phyloP scores from a whole-genome alignment of 2,113 vertebrate species.

The Pteropus alecto region DNA sequence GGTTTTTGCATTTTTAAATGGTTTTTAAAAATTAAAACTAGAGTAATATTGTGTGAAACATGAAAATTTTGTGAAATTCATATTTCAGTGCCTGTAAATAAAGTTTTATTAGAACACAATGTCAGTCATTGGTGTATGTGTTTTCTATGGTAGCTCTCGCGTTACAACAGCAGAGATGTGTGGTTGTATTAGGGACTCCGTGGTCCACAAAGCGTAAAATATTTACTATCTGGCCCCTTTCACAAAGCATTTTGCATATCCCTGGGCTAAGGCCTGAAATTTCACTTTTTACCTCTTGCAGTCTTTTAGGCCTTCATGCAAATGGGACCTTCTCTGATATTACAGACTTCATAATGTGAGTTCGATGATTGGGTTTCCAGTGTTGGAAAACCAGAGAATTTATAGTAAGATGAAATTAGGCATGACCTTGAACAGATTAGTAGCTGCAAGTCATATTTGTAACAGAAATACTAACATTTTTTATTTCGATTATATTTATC shows the following conservation, averaged over 20 bases:
- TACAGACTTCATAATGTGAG: background rate
- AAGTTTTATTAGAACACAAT: background rate
- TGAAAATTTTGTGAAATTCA: background rate
- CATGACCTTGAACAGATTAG: background rate
- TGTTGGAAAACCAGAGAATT: conserved; percentile 1
- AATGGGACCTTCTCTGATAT: background rate
- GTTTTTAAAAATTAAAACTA: background rate
- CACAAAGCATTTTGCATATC: background rate
- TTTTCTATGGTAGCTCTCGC: background rate
- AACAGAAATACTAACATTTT: background rate
- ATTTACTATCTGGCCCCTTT: background rate
- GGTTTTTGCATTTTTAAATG: background rate
- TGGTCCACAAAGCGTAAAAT: background rate
- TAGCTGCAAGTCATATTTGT: background rate
- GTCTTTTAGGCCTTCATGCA: background rate
- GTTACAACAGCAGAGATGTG: background rate
- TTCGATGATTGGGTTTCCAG: background rate
- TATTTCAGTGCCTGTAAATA: background rate
- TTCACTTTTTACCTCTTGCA: background rate
- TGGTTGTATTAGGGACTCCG: background rate
- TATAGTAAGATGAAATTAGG: background rate
- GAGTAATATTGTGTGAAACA: background rate
- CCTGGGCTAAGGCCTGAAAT: background rate
- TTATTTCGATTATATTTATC: background rate
- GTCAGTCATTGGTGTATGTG: background rate